Percentiles rank a stretch among this genome's conserved stretches.
Conservation (phyloP, 1,140 invertebrate species). For the Polypedilum pembai region DNA sequence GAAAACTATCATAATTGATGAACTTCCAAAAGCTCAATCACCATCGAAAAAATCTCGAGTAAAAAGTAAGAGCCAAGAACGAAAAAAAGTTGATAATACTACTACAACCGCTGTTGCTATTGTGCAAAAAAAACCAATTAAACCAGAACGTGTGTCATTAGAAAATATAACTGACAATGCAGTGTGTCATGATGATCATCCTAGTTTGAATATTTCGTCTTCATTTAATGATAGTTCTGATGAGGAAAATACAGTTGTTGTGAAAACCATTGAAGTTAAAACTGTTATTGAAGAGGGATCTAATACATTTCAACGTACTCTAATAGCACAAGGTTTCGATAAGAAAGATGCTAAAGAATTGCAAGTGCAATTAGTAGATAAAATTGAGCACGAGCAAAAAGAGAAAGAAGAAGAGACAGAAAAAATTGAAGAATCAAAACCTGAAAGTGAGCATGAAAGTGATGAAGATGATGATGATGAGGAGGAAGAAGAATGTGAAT, state of each 20-base stretch:
- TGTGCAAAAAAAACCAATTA: background rate
- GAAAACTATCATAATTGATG: conserved; percentile 14
- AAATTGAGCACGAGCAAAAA: background rate
- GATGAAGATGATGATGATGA: background rate
- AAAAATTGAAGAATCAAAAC: background rate
- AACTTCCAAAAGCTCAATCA: background rate
- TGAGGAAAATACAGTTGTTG: conserved; percentile 20
- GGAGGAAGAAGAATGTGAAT: background rate
- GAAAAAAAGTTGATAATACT: background rate
- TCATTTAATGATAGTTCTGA: background rate
- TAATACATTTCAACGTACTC: background rate
- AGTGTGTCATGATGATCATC: background rate
- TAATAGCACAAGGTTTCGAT: background rate
- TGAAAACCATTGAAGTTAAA: background rate
- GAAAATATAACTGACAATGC: background rate
- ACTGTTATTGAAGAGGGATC: background rate
- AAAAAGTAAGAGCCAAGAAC: background rate
- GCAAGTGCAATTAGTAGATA: background rate
- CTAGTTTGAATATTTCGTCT: background rate
- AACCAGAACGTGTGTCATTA: background rate
- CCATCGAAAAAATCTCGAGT: background rate
- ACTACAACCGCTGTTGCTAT: no score
- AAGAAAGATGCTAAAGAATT: background rate
- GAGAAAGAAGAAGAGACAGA: background rate
- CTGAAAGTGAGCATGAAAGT: background rate